These are phyloP conservation scores for Eciton burchellii DNA, from an alignment of 1,140 invertebrate species.

Conservation along the genomic window DNA sequence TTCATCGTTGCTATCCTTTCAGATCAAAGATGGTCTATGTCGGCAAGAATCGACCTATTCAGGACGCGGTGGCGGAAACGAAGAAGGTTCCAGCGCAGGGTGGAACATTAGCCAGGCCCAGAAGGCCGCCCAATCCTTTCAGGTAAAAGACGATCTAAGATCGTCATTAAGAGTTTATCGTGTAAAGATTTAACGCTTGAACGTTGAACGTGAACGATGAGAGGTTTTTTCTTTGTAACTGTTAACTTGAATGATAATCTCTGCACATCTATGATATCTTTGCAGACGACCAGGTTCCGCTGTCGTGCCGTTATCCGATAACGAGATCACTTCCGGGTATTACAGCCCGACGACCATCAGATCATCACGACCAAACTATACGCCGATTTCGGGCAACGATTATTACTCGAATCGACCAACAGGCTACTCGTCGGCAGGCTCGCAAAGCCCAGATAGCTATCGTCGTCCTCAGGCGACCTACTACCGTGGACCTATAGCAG, in stretches of 20 bases:
- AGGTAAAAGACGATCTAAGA: constrained; percentile 79
- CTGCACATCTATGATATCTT: neutral
- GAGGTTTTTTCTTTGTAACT: neutral
- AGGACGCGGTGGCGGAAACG: constrained; percentile 89
- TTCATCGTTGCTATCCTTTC: neutral
- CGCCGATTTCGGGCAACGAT: constrained; percentile 24
- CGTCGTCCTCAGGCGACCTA: constrained; percentile 13
- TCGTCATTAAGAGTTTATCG: too few relatives aligned
- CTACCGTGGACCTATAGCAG: neutral
- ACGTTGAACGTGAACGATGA: too few relatives aligned
- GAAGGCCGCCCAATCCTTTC: constrained; percentile 83
- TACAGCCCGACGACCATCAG: constrained; percentile 48
- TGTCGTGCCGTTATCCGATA: constrained; percentile 72
- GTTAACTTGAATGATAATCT: constrained; percentile 1
- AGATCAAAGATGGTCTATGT: constrained; percentile 92
- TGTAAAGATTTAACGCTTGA: too few relatives aligned
- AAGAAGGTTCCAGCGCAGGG: constrained; percentile 89
- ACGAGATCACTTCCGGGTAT: constrained; percentile 78
- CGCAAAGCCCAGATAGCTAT: constrained; percentile 27
- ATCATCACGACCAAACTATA: constrained; percentile 38
- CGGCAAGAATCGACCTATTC: constrained; percentile 89
- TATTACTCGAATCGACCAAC: constrained; percentile 58
- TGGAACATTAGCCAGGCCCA: constrained; percentile 87
- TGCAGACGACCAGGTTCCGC: constrained; percentile 79
- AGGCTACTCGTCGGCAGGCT: neutral